A percentile compares a stretch with the other conserved stretches of the same genome.
Conservation (phyloP, 2,797 vertebrate species). For the Diceros bicornis region DNA sequence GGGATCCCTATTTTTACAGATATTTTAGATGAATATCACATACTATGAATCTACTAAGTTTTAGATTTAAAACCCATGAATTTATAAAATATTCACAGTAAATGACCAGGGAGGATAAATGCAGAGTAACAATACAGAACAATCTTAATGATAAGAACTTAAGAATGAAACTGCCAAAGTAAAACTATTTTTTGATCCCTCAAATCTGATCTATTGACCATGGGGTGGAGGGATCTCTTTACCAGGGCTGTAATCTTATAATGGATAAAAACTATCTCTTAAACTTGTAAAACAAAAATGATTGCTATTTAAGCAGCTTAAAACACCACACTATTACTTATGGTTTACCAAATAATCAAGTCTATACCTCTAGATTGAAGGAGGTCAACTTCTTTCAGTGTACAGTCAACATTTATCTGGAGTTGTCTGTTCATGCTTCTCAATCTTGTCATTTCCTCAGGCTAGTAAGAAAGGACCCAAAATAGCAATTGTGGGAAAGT, state of each 20-base stretch:
- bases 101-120: constrained; percentile 56
- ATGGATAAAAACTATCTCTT: constrained; percentile 55
- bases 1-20: constrained; percentile 26
- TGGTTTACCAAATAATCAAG: constrained; percentile 78
- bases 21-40: constrained; percentile 51
- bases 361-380: constrained; percentile 97
- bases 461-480: constrained; percentile 92
- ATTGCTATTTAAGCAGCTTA: constrained; percentile 74
- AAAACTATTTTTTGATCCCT: constrained; percentile 65
- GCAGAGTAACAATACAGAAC: constrained; percentile 20
- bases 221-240: not conserved
- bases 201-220: constrained; percentile 40
- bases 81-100: constrained; percentile 46
- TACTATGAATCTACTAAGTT: constrained; percentile 41
- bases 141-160: constrained; percentile 54
- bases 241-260: constrained; percentile 58
- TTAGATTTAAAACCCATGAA: constrained; percentile 59
- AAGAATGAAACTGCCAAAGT: constrained; percentile 57
- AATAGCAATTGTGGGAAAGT: constrained; percentile 87
- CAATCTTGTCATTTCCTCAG: constrained; percentile 99
- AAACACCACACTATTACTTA: constrained; percentile 79
- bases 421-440: constrained; percentile 97
- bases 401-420: constrained; percentile 99
- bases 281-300: constrained; percentile 69
- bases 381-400: constrained; percentile 98